phyloP scores from a whole-genome alignment of 2,888 invertebrate genomes.

The Thera britannica region DNA sequence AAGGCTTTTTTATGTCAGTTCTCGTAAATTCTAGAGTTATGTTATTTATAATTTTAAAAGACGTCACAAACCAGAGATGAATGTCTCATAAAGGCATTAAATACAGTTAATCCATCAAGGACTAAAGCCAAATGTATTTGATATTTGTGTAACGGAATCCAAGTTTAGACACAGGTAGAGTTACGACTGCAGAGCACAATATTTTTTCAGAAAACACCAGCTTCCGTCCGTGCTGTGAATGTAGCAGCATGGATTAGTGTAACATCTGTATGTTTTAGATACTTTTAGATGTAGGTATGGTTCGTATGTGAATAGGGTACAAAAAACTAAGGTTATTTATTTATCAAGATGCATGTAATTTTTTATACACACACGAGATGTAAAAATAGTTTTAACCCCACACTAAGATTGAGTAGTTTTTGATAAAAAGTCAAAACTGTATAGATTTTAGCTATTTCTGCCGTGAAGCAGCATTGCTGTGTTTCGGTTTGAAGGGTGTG shows the following conservation, averaged over 20 bases:
- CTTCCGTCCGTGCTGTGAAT: slow-evolving; percentile 50
- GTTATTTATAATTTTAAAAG: too few relatives aligned
- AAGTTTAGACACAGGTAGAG: slow-evolving; percentile 54
- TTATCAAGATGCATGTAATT: not conserved
- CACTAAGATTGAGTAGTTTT: not conserved
- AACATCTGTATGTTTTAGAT: slow-evolving; percentile 77
- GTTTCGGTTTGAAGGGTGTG: too few relatives aligned
- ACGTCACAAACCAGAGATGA: too few relatives aligned
- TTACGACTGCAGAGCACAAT: slow-evolving; percentile 39
- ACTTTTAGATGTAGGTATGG: slow-evolving; percentile 57
- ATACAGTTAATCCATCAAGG: not conserved
- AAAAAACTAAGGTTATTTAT: slow-evolving; percentile 5
- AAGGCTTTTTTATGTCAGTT: too few relatives aligned
- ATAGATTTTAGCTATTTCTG: too few relatives aligned
- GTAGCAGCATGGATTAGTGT: slow-evolving; percentile 65
- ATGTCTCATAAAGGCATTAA: too few relatives aligned
- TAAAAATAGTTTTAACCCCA: not conserved
- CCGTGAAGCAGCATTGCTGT: too few relatives aligned
- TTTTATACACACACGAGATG: not conserved
- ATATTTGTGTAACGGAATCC: slow-evolving; percentile 67
- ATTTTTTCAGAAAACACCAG: slow-evolving; percentile 57
- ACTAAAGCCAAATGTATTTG: slow-evolving; percentile 6
- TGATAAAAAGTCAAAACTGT: too few relatives aligned
- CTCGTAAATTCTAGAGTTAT: too few relatives aligned
- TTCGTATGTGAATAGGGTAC: not conserved